phyloP scores from a whole-genome alignment of 2,113 vertebrate genomes.

The Pongo pygmaeus region DNA sequence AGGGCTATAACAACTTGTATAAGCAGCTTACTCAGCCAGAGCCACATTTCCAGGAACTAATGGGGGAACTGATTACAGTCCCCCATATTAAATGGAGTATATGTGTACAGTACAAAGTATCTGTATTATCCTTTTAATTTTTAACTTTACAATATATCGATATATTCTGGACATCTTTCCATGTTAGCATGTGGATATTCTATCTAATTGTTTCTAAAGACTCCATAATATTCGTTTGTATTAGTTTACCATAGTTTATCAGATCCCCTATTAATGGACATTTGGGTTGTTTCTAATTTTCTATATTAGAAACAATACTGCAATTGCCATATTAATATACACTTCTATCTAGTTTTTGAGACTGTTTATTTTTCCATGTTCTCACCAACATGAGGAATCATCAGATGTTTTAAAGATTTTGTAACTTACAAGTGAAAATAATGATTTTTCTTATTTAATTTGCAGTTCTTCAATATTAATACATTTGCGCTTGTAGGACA shows the following conservation, averaged over 20 bases:
- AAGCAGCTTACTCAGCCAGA: neutral
- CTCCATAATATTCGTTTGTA: neutral
- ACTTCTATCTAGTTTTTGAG: too few relatives aligned
- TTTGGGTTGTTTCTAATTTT: too few relatives aligned
- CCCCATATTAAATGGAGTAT: neutral
- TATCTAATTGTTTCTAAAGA: neutral
- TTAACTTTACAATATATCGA: constrained; percentile 15
- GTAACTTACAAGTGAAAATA: neutral
- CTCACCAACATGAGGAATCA: neutral
- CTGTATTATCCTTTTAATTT: constrained; percentile 8
- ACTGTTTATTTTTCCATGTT: too few relatives aligned
- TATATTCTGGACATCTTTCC: neutral
- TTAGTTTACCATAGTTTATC: too few relatives aligned
- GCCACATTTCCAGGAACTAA: neutral
- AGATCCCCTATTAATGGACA: too few relatives aligned
- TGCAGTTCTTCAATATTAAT: neutral
- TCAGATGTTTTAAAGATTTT: constrained; percentile 19
- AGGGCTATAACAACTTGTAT: neutral
- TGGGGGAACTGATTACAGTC: neutral
- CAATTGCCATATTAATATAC: too few relatives aligned
- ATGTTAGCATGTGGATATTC: neutral
- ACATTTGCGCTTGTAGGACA: neutral
- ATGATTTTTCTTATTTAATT: neutral
- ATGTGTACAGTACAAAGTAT: neutral
- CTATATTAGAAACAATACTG: too few relatives aligned